These are phyloP conservation scores for Progne subis DNA, from an alignment of 2,113 vertebrate species.

Conservation along the genomic window DNA sequence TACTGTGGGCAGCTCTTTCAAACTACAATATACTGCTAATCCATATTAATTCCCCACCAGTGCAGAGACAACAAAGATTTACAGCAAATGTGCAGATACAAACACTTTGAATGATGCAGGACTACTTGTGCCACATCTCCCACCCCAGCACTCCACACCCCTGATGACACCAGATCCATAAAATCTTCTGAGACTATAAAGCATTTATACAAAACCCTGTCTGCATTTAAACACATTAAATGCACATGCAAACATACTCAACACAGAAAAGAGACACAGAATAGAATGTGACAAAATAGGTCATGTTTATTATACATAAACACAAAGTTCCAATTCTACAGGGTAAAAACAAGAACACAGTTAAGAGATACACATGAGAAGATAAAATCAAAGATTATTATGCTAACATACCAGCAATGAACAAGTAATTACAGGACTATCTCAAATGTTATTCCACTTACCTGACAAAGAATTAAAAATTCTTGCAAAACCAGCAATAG, in stretches of 20 bases:
- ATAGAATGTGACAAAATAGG: background rate
- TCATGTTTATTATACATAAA: background rate
- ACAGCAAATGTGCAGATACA: background rate
- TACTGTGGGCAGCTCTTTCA: background rate
- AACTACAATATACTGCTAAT: background rate
- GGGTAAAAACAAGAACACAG: background rate
- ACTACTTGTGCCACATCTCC: background rate
- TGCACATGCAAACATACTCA: background rate
- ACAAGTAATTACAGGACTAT: background rate
- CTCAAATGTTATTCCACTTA: background rate
- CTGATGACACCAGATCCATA: accelerated
- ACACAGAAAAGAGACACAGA: background rate
- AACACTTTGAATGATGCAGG: background rate
- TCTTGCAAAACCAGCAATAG: background rate
- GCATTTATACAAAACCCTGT: background rate
- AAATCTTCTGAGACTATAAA: background rate
- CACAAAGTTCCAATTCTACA: background rate
- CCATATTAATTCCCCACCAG: background rate
- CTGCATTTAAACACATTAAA: background rate
- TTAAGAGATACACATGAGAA: background rate
- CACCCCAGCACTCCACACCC: background rate
- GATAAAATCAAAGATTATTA: background rate
- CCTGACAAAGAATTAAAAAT: background rate
- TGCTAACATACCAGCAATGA: background rate
- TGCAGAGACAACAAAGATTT: background rate